Conservation (phyloP, 2,888 invertebrate species). For the Alentia gelatinosa region DNA sequence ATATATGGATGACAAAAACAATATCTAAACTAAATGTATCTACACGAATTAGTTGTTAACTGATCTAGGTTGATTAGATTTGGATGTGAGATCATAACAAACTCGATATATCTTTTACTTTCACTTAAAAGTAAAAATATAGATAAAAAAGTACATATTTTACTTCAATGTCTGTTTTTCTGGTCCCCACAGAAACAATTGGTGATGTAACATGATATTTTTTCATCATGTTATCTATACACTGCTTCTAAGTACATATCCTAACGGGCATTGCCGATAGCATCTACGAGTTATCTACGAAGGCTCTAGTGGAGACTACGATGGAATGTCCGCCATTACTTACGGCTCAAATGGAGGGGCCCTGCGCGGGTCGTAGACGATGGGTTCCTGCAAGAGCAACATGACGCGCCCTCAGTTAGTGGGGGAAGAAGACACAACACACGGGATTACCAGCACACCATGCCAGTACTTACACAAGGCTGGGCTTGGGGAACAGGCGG, state of each 20-base stretch:
- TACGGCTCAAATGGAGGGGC: neutral
- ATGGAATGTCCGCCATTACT: neutral
- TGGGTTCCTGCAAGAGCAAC: constrained; percentile 11
- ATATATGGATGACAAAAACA: no score
- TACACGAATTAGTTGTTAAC: no score
- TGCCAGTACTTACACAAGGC: constrained; percentile 29
- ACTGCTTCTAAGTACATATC: neutral
- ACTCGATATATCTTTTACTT: no score
- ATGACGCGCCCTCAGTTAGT: neutral
- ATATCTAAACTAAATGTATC: no score
- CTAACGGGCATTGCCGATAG: neutral
- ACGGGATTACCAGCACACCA: neutral
- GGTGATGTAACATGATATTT: no score
- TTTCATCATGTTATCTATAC: no score
- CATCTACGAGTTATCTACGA: neutral
- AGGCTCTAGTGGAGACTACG: neutral
- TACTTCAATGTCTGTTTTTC: no score
- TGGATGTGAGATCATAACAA: no score
- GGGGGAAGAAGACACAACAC: constrained; percentile 8
- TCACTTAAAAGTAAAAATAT: no score
- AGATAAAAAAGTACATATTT: no score
- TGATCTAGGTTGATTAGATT: no score
- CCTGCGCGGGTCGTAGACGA: neutral
- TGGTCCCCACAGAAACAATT: no score
- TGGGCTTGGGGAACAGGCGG: constrained; percentile 33